Conservation (phyloP, 2,888 invertebrate species). For the Nomada goodeniana region DNA sequence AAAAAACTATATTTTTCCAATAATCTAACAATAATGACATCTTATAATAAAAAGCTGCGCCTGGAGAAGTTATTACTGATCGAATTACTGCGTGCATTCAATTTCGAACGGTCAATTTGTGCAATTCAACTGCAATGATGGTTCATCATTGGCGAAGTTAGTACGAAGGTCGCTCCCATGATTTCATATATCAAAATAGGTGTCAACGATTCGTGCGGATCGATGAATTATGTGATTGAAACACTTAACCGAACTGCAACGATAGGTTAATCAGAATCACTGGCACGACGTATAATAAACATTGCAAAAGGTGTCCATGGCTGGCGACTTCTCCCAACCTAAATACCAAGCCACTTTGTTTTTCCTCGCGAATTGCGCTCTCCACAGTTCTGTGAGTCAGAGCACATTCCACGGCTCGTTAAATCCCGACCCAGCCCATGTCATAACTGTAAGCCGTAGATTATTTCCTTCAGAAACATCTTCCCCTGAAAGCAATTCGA, state of each 20-base stretch:
- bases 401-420: slow-evolving; percentile 69
- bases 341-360: slow-evolving; percentile 56
- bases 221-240: slow-evolving; percentile 48
- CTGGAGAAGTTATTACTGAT: background rate
- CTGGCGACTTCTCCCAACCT: slow-evolving; percentile 43
- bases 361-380: slow-evolving; percentile 54
- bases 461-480: slow-evolving; percentile 46
- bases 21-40: background rate
- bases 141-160: background rate
- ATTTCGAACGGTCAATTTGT: slow-evolving; percentile 1
- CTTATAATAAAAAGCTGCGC: background rate
- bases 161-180: slow-evolving; percentile 49
- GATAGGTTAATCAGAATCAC: slow-evolving; percentile 40
- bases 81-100: background rate
- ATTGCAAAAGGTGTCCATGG: slow-evolving; percentile 34
- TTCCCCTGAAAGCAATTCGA: slow-evolving; percentile 37
- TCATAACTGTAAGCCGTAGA: slow-evolving; percentile 56
- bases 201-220: slow-evolving; percentile 36
- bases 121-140: background rate
- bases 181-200: slow-evolving; percentile 33
- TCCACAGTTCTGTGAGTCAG: slow-evolving; percentile 63
- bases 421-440: slow-evolving; percentile 64
- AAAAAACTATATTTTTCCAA: too few species aligned
- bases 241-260: slow-evolving; percentile 29
- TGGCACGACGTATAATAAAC: slow-evolving; percentile 26